These are phyloP conservation scores for Trematomus bernacchii DNA, from an alignment of 2,797 vertebrate genomes.

Conservation along the genomic window DNA sequence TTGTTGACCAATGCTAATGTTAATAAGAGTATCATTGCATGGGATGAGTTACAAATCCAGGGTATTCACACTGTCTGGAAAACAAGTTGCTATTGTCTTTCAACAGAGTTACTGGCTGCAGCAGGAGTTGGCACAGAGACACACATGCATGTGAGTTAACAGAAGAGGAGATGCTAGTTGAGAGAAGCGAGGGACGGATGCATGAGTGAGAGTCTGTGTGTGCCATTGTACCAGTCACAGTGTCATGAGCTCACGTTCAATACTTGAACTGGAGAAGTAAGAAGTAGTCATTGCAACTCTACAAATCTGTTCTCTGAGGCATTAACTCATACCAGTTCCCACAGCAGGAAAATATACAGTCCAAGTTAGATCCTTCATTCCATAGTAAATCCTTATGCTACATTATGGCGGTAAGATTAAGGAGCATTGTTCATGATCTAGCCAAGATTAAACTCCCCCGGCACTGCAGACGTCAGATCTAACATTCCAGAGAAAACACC, in stretches of 20 bases:
- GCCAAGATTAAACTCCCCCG: conserved; percentile 21
- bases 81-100: conserved; percentile 71
- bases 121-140: conserved; percentile 45
- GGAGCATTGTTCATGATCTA: conserved; percentile 39
- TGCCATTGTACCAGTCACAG: conserved; percentile 73
- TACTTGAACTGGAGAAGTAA: conserved; percentile 12
- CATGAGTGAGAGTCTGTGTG: conserved; percentile 40
- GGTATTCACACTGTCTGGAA: conserved; percentile 34
- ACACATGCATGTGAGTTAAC: conserved; percentile 48
- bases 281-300: neutral
- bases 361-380: conserved; percentile 1
- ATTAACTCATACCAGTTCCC: neutral
- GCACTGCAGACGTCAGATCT: conserved; percentile 16
- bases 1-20: neutral
- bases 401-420: conserved; percentile 26
- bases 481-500: conserved; percentile 48
- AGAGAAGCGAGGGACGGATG: conserved; percentile 22
- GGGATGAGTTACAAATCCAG: conserved; percentile 24
- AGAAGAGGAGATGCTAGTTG: conserved; percentile 43
- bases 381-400: conserved; percentile 9
- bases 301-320: neutral
- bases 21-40: conserved; percentile 18
- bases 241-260: conserved; percentile 60
- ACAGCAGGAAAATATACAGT: neutral
- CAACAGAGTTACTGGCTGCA: conserved; percentile 33